These are phyloP conservation scores for Pseudomugil gertrudae DNA, from an alignment of 2,797 vertebrate species.

Conservation along the genomic window DNA sequence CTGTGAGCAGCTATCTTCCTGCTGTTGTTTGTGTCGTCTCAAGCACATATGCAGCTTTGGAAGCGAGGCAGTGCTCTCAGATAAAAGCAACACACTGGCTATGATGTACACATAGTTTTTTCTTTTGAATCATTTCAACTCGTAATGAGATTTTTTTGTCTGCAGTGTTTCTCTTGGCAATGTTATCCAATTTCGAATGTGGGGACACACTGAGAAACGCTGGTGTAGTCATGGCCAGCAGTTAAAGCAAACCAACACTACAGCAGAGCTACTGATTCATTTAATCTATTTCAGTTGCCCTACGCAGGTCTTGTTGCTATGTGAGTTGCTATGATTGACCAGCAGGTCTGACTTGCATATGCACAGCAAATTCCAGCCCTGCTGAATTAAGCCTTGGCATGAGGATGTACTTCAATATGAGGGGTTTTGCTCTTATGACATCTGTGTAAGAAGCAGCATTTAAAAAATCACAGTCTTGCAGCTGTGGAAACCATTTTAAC, in stretches of 20 bases:
- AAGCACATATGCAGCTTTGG: constrained; percentile 5
- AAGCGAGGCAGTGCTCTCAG: constrained; percentile 18
- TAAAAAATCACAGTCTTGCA: constrained; percentile 47
- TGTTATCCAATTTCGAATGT: constrained; percentile 33
- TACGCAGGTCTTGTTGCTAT: constrained; percentile 72
- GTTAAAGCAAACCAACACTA: constrained; percentile 41
- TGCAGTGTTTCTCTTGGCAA: constrained; percentile 49
- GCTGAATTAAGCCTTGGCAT: constrained; percentile 45
- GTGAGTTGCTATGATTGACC: constrained; percentile 72
- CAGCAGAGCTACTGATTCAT: constrained; percentile 64
- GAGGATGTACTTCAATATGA: constrained; percentile 26
- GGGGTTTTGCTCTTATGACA: constrained; percentile 19
- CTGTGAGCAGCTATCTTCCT: constrained; percentile 38
- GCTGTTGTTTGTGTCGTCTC: constrained; percentile 38
- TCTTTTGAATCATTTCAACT: constrained; percentile 43
- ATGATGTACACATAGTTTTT: constrained; percentile 42
- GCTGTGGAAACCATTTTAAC: constrained; percentile 44
- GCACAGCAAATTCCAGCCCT: constrained; percentile 34
- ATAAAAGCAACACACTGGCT: constrained; percentile 28
- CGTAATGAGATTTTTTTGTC: constrained; percentile 48
- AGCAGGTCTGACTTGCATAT: constrained; percentile 41
- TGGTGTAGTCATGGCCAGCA: constrained; percentile 41
- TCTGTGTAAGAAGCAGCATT: constrained; percentile 37
- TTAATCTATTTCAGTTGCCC: constrained; percentile 60
- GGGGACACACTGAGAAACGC: constrained; percentile 45